These are phyloP conservation scores for Malacosoma neustria DNA, from an alignment of 2,888 invertebrate species.

Conservation along the genomic window DNA sequence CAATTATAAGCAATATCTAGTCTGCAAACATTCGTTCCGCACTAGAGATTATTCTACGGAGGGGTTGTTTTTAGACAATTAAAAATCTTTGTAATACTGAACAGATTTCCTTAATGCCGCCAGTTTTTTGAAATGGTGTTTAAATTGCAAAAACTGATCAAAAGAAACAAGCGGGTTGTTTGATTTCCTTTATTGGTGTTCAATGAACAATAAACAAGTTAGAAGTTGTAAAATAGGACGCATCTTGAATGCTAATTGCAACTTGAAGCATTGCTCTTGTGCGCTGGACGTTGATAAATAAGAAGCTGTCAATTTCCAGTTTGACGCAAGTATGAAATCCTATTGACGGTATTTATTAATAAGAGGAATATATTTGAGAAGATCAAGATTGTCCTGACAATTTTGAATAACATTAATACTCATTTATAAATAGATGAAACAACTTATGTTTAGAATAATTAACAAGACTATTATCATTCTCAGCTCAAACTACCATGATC, in stretches of 20 bases:
- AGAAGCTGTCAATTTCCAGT: constrained; percentile 54
- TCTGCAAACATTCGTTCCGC: constrained; percentile 38
- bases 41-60: constrained; percentile 51
- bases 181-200: constrained; percentile 35
- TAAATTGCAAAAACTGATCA: background rate
- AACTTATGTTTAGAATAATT: too few species aligned
- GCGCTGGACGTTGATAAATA: constrained; percentile 57
- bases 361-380: constrained; percentile 51
- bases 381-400: too few species aligned
- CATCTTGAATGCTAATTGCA: constrained; percentile 39
- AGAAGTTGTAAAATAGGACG: constrained; percentile 26
- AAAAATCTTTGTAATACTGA: constrained; percentile 34
- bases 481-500: too few species aligned
- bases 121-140: constrained; percentile 27
- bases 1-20: constrained; percentile 58
- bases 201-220: constrained; percentile 28
- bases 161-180: constrained; percentile 30
- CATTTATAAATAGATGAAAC: too few species aligned
- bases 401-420: constrained; percentile 44
- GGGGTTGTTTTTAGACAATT: constrained; percentile 45
- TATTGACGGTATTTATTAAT: constrained; percentile 43
- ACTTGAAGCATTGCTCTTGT: constrained; percentile 22
- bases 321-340: constrained; percentile 49
- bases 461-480: too few species aligned
- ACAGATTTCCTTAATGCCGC: constrained; percentile 36